A percentile compares a stretch with the other conserved stretches of the same genome.
These are phyloP conservation scores for Drosophila rhopaloa DNA, from an alignment of 1,140 invertebrate species.

Conservation along the genomic window DNA sequence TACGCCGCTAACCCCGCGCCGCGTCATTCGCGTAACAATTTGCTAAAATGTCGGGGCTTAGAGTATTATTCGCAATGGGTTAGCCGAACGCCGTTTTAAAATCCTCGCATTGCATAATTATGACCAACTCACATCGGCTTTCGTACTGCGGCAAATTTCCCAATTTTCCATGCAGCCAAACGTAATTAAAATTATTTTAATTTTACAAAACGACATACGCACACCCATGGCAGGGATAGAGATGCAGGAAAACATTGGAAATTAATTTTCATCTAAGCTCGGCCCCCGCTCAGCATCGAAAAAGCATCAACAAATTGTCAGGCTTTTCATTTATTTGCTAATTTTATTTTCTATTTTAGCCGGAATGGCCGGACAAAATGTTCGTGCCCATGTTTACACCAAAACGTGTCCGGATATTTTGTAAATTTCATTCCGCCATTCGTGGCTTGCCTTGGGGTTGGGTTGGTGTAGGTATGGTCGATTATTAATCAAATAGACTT, in stretches of 20 bases:
- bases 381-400: conserved; percentile 59
- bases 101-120: conserved; percentile 66
- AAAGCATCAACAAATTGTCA: conserved; percentile 77
- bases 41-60: conserved; percentile 65
- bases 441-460: background rate
- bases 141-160: conserved; percentile 38
- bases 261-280: conserved; percentile 67
- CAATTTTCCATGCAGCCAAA: conserved; percentile 52
- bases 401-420: conserved; percentile 13
- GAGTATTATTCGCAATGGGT: conserved; percentile 47
- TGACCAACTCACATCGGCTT: conserved; percentile 45
- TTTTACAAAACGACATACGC: conserved; percentile 22
- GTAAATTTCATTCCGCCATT: conserved; percentile 15
- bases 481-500: conserved; percentile 3
- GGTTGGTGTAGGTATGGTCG: background rate
- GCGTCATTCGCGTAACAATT: conserved; percentile 43
- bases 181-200: conserved; percentile 70
- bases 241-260: conserved; percentile 57
- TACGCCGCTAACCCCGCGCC: conserved; percentile 21
- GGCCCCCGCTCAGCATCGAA: conserved; percentile 30
- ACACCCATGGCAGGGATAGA: conserved; percentile 28
- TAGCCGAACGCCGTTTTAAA: conserved; percentile 33
- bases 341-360: conserved; percentile 63
- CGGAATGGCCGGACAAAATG: conserved; percentile 34
- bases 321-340: conserved; percentile 64